A percentile compares a stretch with the other conserved stretches of the same genome.
Conservation (phyloP, 2,113 vertebrate genomes). For the Melanerpes aurifrons region DNA sequence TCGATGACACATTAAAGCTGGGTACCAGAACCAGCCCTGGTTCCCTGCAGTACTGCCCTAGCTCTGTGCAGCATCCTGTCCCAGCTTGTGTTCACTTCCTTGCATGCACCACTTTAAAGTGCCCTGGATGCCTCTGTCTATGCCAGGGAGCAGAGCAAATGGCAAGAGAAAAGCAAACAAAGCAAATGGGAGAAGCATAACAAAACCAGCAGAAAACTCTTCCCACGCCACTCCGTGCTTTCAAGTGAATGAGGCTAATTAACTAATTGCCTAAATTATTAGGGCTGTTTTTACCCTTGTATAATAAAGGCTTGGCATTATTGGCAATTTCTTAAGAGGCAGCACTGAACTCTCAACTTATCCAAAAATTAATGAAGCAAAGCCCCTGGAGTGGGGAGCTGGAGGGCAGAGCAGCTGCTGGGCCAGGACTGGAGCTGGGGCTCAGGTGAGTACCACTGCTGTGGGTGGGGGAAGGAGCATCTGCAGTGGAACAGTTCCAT, state of each 20-base stretch:
- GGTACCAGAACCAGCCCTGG: neutral
- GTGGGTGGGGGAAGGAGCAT: neutral
- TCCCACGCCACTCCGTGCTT: conserved; percentile 52
- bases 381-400: neutral
- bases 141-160: conserved; percentile 4
- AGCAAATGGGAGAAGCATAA: conserved; percentile 12
- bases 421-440: neutral
- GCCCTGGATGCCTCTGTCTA: neutral
- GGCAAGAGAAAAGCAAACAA: conserved; percentile 21
- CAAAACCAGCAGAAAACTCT: conserved; percentile 46
- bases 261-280: conserved; percentile 70
- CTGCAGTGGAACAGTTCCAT: neutral
- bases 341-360: conserved; percentile 18
- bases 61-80: neutral
- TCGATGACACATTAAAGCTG: neutral
- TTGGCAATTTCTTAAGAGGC: conserved; percentile 33
- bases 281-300: conserved; percentile 55
- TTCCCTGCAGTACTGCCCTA: neutral
- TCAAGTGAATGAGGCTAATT: conserved; percentile 72
- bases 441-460: neutral
- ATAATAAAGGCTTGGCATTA: neutral
- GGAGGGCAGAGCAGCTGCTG: neutral
- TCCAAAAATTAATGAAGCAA: conserved; percentile 9
- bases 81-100: neutral
- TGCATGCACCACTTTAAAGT: neutral